Conservation (phyloP, 2,797 vertebrate species). For the Danio albolineatus region DNA sequence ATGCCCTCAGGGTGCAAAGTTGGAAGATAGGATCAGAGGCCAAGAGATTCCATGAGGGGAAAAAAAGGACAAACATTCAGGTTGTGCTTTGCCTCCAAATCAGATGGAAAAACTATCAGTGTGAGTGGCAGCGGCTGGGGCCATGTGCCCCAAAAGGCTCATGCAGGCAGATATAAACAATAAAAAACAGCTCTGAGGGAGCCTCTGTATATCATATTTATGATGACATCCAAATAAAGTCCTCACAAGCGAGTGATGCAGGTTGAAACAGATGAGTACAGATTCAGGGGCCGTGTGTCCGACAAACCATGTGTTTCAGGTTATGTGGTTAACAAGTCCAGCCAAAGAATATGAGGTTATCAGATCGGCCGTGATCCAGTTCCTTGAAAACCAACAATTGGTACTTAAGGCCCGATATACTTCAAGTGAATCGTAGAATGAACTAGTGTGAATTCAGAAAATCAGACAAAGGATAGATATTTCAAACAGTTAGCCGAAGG, state of each 20-base stretch:
- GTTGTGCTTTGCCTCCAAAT: conserved; percentile 48
- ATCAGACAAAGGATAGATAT: not conserved
- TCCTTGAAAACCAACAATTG: conserved; percentile 26
- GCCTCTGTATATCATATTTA: conserved; percentile 18
- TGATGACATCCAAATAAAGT: conserved; percentile 27
- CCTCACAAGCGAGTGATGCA: not conserved
- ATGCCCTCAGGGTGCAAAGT: conserved; percentile 29
- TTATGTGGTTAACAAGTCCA: conserved; percentile 65
- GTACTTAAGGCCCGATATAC: not conserved
- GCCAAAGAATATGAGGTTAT: conserved; percentile 42
- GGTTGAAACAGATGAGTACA: not conserved
- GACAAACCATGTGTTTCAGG: conserved; percentile 66
- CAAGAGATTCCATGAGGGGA: not conserved
- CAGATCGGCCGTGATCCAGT: conserved; percentile 38
- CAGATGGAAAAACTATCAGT: conserved; percentile 47
- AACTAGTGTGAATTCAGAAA: not conserved
- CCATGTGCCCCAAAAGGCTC: conserved; percentile 1
- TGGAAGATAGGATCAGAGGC: conserved; percentile 40
- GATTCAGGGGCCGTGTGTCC: conserved; percentile 33
- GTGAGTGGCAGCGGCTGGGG: conserved; percentile 16
- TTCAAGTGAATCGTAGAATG: not conserved
- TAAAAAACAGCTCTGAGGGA: conserved; percentile 5
- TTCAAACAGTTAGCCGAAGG: not conserved
- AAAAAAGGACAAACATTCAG: conserved; percentile 8
- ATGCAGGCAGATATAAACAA: conserved; percentile 12